phyloP scores from a whole-genome alignment of 92 coral and sea anemone species.

The Nematostella vectensis region DNA sequence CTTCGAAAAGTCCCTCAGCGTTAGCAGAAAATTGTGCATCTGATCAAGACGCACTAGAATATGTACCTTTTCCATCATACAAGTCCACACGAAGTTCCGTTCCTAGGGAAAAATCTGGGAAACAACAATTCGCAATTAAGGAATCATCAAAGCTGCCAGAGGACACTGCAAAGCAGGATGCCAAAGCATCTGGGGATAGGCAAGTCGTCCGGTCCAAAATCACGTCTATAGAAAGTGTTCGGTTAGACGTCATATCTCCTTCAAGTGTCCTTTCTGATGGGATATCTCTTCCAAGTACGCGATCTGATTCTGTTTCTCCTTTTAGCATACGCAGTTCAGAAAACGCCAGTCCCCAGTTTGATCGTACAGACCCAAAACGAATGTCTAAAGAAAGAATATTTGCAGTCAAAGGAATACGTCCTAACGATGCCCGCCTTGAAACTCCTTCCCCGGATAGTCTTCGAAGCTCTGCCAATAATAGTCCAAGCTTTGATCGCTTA shows the following conservation, averaged over 20 bases:
- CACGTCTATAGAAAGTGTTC: neutral
- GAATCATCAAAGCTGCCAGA: neutral
- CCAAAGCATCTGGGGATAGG: neutral
- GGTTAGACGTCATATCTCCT: too few species aligned
- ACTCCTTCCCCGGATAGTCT: neutral
- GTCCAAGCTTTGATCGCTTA: neutral
- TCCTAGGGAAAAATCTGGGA: neutral
- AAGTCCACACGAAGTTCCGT: neutral
- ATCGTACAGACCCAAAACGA: neutral
- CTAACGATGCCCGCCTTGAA: conserved; percentile 4
- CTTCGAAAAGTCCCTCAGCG: neutral
- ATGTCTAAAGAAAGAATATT: conserved; percentile 16
- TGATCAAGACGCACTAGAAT: too few species aligned
- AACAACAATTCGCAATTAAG: neutral
- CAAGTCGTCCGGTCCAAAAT: neutral
- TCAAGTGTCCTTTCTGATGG: too few species aligned
- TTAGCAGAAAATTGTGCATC: too few species aligned
- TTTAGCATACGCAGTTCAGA: neutral
- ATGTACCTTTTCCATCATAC: too few species aligned
- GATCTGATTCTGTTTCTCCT: neutral
- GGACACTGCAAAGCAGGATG: neutral
- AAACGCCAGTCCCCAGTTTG: neutral
- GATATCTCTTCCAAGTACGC: neutral
- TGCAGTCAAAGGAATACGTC: conserved; percentile 26
- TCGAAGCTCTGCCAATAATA: neutral